Evolutionary conservation across 2,888 invertebrate genomes (phyloP).

Genomic region (Opisthograptis luteolata): DNA sequence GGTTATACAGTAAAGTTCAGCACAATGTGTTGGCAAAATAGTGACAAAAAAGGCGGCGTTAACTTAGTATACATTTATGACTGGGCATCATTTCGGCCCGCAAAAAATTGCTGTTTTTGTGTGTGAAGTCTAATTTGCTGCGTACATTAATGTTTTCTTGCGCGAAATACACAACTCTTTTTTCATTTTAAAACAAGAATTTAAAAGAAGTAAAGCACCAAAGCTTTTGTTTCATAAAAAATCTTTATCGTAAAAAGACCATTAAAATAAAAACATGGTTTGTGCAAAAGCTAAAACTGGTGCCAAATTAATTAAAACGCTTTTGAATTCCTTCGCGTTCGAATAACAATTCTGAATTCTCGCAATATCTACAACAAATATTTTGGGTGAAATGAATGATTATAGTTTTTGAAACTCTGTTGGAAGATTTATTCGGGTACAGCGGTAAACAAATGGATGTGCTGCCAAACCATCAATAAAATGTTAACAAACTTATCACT

Average conservation of each 20-base stretch:
- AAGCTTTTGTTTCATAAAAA: neutral
- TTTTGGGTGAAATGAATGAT: slow-evolving; percentile 58
- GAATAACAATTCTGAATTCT: slow-evolving; percentile 32
- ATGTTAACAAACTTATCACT: slow-evolving; percentile 62
- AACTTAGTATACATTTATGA: slow-evolving; percentile 36
- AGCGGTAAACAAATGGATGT: slow-evolving; percentile 61
- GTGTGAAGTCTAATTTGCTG: slow-evolving; percentile 28
- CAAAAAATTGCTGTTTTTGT: slow-evolving; percentile 31
- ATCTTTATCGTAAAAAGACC: neutral
- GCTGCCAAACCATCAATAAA: slow-evolving; percentile 65
- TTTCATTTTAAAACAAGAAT: neutral
- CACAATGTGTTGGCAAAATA: slow-evolving; percentile 24
- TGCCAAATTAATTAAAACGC: slow-evolving; percentile 4
- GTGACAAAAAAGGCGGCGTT: slow-evolving; percentile 30
- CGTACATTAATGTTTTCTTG: slow-evolving; percentile 16
- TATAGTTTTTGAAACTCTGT: slow-evolving; percentile 59
- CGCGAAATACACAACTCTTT: slow-evolving; percentile 15
- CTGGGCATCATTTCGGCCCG: slow-evolving; percentile 27
- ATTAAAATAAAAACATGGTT: no score
- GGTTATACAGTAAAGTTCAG: slow-evolving; percentile 7
- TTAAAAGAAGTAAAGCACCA: neutral
- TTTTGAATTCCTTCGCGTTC: slow-evolving; percentile 17
- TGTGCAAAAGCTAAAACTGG: slow-evolving; percentile 1
- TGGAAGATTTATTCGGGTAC: slow-evolving; percentile 65
- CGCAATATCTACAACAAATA: slow-evolving; percentile 34